Conservation (phyloP, 2,888 invertebrate genomes). For the Dicyrtomina minuta region DNA sequence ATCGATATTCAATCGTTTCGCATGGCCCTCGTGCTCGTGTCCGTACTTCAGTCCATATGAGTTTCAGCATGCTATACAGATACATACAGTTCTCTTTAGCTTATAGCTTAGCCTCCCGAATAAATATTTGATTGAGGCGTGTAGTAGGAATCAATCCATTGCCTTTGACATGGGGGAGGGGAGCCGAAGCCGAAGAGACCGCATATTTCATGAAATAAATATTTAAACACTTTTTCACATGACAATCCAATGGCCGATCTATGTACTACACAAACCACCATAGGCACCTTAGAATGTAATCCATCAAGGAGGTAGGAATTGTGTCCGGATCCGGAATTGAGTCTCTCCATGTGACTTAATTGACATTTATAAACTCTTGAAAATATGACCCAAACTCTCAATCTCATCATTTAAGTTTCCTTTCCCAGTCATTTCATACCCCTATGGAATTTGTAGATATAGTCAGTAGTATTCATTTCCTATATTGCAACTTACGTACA, state of each 20-base stretch:
- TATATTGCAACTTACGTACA: no score
- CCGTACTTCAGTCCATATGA: no score
- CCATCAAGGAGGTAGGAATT: no score
- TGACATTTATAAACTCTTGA: constrained; percentile 21
- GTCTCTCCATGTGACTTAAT: constrained; percentile 18
- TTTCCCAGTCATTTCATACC: neutral
- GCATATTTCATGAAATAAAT: neutral
- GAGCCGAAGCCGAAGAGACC: neutral
- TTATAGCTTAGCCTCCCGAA: neutral
- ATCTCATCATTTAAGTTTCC: neutral
- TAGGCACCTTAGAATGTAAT: no score
- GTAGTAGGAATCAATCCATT: neutral
- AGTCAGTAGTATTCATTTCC: no score
- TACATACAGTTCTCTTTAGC: no score
- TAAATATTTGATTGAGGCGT: neutral
- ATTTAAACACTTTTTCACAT: neutral
- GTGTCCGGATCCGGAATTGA: neutral
- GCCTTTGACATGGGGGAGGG: neutral
- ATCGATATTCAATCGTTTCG: no score
- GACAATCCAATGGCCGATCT: neutral
- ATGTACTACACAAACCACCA: neutral
- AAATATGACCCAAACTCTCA: constrained; percentile 2
- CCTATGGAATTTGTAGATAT: no score
- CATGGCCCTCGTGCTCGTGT: no score
- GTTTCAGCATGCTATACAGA: no score